Evolutionary conservation across 1,140 invertebrate species (phyloP), one percentile per base, ranked within the genome.

Genomic region (Drosophila sulfurigaster): DNA sequence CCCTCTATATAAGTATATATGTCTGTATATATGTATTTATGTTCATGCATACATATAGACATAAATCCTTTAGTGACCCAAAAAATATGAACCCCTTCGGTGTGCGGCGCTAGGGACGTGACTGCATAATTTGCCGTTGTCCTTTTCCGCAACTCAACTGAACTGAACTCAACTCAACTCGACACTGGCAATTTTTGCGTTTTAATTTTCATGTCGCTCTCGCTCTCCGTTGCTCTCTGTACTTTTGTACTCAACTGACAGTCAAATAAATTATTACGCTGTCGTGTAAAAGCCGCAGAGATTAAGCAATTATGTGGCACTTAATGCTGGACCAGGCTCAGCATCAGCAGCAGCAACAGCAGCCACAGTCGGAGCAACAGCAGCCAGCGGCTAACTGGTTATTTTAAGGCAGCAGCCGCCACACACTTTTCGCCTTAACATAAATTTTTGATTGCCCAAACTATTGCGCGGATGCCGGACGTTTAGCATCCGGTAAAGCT

Each of bases 301-400:
- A 89, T 89, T 89, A 89, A 89, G 85, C 85, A 89, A 89, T 89
- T 89, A 89, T 89, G 85, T 81, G 85, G 86, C 85, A 89, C 85
- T 89, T 89, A 89, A 89, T 90, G 82, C 80, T 90, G 78, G 81
- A 81, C 76, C 54, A 59, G 46, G 38, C 20, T 25, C 20, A 25
- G 20, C 48, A 32, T 20, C 56, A 56, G 62, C 25, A 16, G 2
- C 35, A 16, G 59, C 65, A 64, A 63, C 72, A 48, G 57, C 67
- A 64, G 20, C 20, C 20, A 25, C 20, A 25, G 20, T 25, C 20
- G 20, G 20, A 25, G 20, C 48, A 32, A 16, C 56, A 57, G 62
- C 25, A 16, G 2, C 35, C 48, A 38, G 15, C 52, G 28, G 41
- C 59, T 25, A 25, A 30, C 51, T 69, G 43, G 59, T 51, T 25